These are phyloP conservation scores for Hymenopus coronatus DNA, from an alignment of 2,888 invertebrate species.

Conservation along the genomic window DNA sequence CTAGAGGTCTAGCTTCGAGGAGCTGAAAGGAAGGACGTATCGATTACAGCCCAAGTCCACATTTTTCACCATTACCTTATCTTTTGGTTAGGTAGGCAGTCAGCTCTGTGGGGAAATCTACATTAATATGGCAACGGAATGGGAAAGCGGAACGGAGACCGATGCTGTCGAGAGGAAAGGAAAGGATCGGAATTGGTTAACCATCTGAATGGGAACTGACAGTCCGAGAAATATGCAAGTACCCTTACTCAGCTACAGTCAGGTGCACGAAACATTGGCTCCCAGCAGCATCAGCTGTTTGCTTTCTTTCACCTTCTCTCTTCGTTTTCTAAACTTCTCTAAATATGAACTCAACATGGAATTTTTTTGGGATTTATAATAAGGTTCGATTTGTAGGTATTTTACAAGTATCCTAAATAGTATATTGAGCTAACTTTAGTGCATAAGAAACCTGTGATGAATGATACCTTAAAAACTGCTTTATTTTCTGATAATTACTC, in stretches of 20 bases:
- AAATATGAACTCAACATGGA: no score
- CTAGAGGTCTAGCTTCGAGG: neutral
- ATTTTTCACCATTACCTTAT: conserved; percentile 13
- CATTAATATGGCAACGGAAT: conserved; percentile 2
- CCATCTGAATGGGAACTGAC: conserved; percentile 17
- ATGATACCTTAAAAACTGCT: no score
- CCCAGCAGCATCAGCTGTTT: neutral
- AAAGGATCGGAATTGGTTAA: conserved; percentile 17
- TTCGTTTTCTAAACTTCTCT: no score
- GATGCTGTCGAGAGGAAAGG: neutral
- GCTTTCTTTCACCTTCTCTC: neutral
- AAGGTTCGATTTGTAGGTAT: no score
- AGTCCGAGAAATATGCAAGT: conserved; percentile 14
- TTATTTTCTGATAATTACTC: no score
- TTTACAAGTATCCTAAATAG: no score
- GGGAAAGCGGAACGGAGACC: neutral
- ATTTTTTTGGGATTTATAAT: no score
- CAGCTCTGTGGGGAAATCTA: conserved; percentile 13
- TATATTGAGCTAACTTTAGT: no score
- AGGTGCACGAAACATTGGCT: neutral
- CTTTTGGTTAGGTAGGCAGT: neutral
- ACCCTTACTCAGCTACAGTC: neutral
- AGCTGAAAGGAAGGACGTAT: neutral
- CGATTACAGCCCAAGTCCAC: neutral
- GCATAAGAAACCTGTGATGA: no score